Conservation (phyloP, 1,140 invertebrate genomes). For the Cylas formicarius region DNA sequence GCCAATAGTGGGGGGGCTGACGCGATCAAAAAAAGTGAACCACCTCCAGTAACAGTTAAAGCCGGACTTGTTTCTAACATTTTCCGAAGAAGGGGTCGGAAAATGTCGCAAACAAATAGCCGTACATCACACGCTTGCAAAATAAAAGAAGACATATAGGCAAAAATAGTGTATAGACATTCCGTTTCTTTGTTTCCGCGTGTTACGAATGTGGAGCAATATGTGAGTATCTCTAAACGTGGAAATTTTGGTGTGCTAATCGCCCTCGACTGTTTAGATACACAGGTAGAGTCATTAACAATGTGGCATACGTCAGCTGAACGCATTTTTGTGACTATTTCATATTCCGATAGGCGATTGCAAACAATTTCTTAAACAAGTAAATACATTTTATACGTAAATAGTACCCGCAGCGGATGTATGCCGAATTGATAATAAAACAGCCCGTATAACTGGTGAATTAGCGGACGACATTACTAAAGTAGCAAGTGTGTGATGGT, state of each 20-base stretch:
- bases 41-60: constrained; percentile 35
- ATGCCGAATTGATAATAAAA: too few relatives aligned
- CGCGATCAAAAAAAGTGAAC: constrained; percentile 3
- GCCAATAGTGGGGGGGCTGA: background rate
- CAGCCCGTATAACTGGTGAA: too few relatives aligned
- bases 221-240: too few relatives aligned
- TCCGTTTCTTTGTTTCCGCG: constrained; percentile 3
- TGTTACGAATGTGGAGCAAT: constrained; percentile 5
- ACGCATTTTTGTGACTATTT: too few relatives aligned
- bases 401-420: too few relatives aligned
- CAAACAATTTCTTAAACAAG: too few relatives aligned
- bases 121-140: constrained; percentile 35
- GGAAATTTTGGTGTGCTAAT: too few relatives aligned
- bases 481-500: constrained; percentile 17
- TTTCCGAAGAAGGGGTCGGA: constrained; percentile 5
- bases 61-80: constrained; percentile 23
- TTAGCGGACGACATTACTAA: constrained; percentile 9
- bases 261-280: too few relatives aligned
- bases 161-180: constrained; percentile 8
- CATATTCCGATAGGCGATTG: too few relatives aligned
- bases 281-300: too few relatives aligned
- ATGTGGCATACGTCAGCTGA: too few relatives aligned
- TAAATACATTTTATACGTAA: too few relatives aligned
- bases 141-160: constrained; percentile 22
- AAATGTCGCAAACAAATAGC: constrained; percentile 20